Evolutionary conservation across 1,140 invertebrate genomes (phyloP).

Genomic region (Cheumatopsyche charites): DNA sequence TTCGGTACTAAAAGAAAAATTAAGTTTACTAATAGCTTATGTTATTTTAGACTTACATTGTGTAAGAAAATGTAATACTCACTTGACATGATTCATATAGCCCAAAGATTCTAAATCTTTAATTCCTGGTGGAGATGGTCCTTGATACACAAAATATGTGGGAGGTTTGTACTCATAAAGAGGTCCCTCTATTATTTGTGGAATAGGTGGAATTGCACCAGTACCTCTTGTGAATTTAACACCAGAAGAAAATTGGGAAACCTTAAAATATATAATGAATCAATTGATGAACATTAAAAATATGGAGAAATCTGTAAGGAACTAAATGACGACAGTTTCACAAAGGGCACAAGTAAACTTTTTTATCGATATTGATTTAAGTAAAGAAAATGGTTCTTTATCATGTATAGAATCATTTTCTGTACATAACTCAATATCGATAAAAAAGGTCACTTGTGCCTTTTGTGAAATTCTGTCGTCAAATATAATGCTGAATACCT

Average conservation of each 20-base stretch:
- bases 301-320: background rate
- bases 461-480: slow-evolving; percentile 8
- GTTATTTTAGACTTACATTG: background rate
- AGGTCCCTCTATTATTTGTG: slow-evolving; percentile 73
- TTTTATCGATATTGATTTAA: too few relatives aligned
- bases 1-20: slow-evolving; percentile 61
- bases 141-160: slow-evolving; percentile 63
- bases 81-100: slow-evolving; percentile 78
- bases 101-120: slow-evolving; percentile 70
- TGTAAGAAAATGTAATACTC: slow-evolving; percentile 1
- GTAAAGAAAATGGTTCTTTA: too few relatives aligned
- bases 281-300: slow-evolving; percentile 15
- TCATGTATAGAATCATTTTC: too few relatives aligned
- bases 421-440: too few relatives aligned
- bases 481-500: slow-evolving; percentile 52
- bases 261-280: slow-evolving; percentile 50
- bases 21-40: slow-evolving; percentile 26
- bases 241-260: slow-evolving; percentile 80
- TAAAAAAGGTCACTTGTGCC: too few relatives aligned
- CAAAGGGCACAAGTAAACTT: too few relatives aligned
- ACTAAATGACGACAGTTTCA: background rate
- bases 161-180: slow-evolving; percentile 73
- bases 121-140: slow-evolving; percentile 73
- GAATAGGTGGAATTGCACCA: slow-evolving; percentile 67
- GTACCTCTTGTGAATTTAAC: slow-evolving; percentile 70